Evolutionary conservation across 2,888 invertebrate species (phyloP).

Genomic region (Drosophila antonietae): DNA sequence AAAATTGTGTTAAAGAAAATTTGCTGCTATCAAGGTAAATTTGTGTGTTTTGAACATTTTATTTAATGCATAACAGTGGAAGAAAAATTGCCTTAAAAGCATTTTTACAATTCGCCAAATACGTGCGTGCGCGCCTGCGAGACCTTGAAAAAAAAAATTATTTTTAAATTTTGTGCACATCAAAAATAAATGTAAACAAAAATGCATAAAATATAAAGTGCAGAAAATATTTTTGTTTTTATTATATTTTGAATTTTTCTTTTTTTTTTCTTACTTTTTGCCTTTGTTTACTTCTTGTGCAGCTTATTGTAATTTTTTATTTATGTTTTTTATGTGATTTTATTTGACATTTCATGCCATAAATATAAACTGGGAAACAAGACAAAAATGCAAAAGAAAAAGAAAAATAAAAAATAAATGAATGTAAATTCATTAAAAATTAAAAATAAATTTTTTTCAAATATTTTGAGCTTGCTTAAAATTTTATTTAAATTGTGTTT

Average conservation of each 20-base stretch:
- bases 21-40: conserved; percentile 23
- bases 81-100: not conserved
- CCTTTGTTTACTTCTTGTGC: conserved; percentile 1
- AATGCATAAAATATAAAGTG: conserved; percentile 23
- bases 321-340: conserved; percentile 9
- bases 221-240: conserved; percentile 22
- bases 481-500: not conserved
- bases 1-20: not conserved
- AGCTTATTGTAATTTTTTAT: conserved; percentile 8
- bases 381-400: not conserved
- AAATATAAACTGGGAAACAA: conserved; percentile 4
- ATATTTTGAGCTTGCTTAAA: not conserved
- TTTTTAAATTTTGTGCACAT: conserved; percentile 7
- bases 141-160: conserved; percentile 22
- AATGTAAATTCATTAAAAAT: not conserved
- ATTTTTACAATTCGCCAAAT: conserved; percentile 6
- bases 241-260: not conserved
- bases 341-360: conserved; percentile 11
- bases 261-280: not conserved
- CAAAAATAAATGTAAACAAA: not conserved
- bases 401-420: too few species aligned
- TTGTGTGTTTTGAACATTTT: conserved; percentile 1
- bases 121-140: conserved; percentile 9
- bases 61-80: not conserved
- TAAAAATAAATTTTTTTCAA: not conserved